Percentiles rank a stretch among this genome's conserved stretches.
These are phyloP conservation scores for Lepidiolamprologus cunningtoni DNA, from an alignment of 2,113 vertebrate species.

Conservation along the genomic window DNA sequence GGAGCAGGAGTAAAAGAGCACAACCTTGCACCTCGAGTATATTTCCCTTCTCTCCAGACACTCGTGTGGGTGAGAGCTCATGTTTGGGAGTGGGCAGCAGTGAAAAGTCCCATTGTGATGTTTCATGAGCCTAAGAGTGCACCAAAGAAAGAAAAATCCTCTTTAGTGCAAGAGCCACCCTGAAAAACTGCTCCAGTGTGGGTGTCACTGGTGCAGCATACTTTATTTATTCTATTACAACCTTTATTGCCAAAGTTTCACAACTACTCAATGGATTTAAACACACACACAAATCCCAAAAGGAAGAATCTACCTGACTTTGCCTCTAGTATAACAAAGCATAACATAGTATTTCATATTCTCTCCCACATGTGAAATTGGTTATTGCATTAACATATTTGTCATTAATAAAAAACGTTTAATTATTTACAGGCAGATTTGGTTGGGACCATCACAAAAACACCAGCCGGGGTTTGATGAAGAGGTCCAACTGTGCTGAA, in stretches of 20 bases:
- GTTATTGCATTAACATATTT: not conserved
- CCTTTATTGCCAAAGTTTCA: not conserved
- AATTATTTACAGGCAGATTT: not conserved
- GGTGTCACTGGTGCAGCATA: not conserved
- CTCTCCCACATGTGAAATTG: not conserved
- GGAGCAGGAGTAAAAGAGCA: slow-evolving; percentile 12
- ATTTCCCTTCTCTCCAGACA: slow-evolving; percentile 7
- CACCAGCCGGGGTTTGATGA: not conserved
- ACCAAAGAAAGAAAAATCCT: not conserved
- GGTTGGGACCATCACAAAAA: not conserved
- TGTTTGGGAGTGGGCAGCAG: not conserved
- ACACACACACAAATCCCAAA: not conserved
- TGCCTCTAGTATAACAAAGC: not conserved
- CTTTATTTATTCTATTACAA: not conserved
- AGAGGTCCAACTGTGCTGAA: not conserved
- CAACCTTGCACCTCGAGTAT: not conserved
- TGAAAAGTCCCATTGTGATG: not conserved
- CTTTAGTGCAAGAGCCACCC: not conserved
- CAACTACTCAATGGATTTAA: not conserved
- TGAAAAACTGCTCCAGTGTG: not conserved
- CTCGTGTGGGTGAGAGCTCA: not conserved
- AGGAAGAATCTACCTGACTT: not conserved
- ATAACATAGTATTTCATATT: not conserved
- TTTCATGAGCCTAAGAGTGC: not conserved
- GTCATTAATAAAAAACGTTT: not conserved